Base-by-base conservation (phyloP, 2,888 invertebrate genomes). In the Eupeodes latifasciatus region DNA sequence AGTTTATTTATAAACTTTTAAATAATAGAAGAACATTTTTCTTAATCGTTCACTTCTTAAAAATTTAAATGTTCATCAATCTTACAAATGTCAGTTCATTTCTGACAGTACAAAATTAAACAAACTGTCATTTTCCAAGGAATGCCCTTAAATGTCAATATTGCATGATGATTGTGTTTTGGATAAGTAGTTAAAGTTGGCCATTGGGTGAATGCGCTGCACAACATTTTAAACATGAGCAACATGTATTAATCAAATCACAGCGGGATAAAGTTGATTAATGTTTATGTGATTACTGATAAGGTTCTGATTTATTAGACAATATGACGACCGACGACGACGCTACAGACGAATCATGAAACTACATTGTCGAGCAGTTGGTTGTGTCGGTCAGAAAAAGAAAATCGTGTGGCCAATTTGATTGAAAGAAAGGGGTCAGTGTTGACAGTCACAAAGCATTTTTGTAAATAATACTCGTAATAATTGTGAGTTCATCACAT, bases 241-340 rank as follows among this genome's bases (percentile, higher is more conserved):
- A 55, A 75, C 36, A 14, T 44, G 16, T 72, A 83, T 87, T 87
- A 81, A 81, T 69, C 84, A 84, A 59, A 55, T 47, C n/a, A 27
- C 72, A 53, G 76, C 80, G 55, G 72, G 62, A 77, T 69, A 67
- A 51, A 40, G 51, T 77, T 81, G 81, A 88, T 84, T 84, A 81
- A 81, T 88, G 87, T 51, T 10, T 44, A 44, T 27, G 44, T 47
- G 69, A 40, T 49, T 61, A 40, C 62, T 84, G 87, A 88, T 88
- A 88, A 88, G 77, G 40, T 77, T 88, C 27, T 88, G 84, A 88
- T 88, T 88, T 88, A 88, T 88, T 62, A 61, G 74, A 84, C 81
- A 81, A 36, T 51, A 40, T 40, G 57, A 53, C 66, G 59, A 49
- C 59, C 59, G 57, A 75, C 19, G 19, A n/a, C 19, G 19, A 19